phyloP scores from a whole-genome alignment of 1,140 invertebrate genomes.

The Listronotus bonariensis region DNA sequence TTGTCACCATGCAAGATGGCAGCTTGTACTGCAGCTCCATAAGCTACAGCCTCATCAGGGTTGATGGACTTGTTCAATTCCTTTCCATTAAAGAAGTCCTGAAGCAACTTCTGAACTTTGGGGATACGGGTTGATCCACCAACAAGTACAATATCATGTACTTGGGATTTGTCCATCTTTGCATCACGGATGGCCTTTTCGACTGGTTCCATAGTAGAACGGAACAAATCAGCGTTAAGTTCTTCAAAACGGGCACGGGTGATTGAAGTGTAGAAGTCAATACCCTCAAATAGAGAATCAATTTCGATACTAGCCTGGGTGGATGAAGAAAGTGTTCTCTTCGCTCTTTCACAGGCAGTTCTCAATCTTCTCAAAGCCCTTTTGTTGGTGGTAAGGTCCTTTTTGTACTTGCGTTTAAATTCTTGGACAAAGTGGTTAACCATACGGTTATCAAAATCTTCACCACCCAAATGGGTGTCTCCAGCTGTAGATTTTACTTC shows the following conservation, averaged over 20 bases:
- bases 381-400: constrained; percentile 89
- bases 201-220: constrained; percentile 91
- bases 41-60: constrained; percentile 93
- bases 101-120: constrained; percentile 93
- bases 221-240: constrained; percentile 90
- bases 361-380: constrained; percentile 87
- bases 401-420: constrained; percentile 98
- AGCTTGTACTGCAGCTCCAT: constrained; percentile 87
- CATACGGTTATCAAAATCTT: constrained; percentile 96
- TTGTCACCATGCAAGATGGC: constrained; percentile 95
- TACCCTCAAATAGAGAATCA: constrained; percentile 93
- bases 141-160: constrained; percentile 96
- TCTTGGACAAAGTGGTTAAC: constrained; percentile 96
- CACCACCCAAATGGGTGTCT: constrained; percentile 96
- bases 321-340: constrained; percentile 92
- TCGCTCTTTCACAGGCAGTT: constrained; percentile 94
- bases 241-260: constrained; percentile 95
- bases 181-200: constrained; percentile 93
- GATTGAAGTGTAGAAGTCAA: constrained; percentile 95
- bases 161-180: constrained; percentile 88
- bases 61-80: constrained; percentile 98
- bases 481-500: constrained; percentile 97
- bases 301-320: constrained; percentile 95
- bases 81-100: constrained; percentile 97
- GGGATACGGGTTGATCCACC: constrained; percentile 99